A percentile compares a stretch with the other conserved stretches of the same genome.
Evolutionary conservation across 2,797 vertebrate species (phyloP).

Genomic region (Leptatherina wallacei): DNA sequence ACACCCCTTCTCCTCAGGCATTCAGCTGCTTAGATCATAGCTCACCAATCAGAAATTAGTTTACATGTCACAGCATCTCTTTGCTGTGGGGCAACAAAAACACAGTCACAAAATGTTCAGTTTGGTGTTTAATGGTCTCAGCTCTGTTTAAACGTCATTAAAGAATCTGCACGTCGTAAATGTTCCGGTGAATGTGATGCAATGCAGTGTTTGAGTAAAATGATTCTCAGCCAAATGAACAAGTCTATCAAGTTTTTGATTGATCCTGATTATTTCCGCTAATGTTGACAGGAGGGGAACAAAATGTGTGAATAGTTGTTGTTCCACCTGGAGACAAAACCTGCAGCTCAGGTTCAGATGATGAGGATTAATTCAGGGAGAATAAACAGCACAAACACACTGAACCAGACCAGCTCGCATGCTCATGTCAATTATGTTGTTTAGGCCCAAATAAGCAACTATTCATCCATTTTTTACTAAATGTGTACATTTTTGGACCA

Average conservation of each 20-base stretch:
- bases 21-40: slow-evolving; percentile 37
- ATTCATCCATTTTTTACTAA: too few species aligned
- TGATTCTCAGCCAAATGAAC: slow-evolving; percentile 1
- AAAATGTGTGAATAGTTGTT: slow-evolving; percentile 10
- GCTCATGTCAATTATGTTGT: neutral
- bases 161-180: slow-evolving; percentile 3
- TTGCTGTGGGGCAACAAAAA: slow-evolving; percentile 14
- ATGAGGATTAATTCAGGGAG: slow-evolving; percentile 14
- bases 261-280: slow-evolving; percentile 34
- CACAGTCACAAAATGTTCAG: neutral
- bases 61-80: slow-evolving; percentile 39
- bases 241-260: slow-evolving; percentile 22
- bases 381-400: slow-evolving; percentile 19
- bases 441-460: neutral
- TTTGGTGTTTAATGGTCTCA: slow-evolving; percentile 11
- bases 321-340: slow-evolving; percentile 39
- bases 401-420: neutral
- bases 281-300: neutral
- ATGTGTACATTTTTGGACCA: too few species aligned
- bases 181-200: neutral
- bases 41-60: slow-evolving; percentile 27
- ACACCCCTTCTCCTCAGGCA: slow-evolving; percentile 4
- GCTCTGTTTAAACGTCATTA: neutral
- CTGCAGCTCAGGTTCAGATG: slow-evolving; percentile 42
- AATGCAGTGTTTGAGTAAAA: slow-evolving; percentile 1